Evolutionary conservation across 2,113 vertebrate species (phyloP).

Genomic region (Chloebia gouldiae): DNA sequence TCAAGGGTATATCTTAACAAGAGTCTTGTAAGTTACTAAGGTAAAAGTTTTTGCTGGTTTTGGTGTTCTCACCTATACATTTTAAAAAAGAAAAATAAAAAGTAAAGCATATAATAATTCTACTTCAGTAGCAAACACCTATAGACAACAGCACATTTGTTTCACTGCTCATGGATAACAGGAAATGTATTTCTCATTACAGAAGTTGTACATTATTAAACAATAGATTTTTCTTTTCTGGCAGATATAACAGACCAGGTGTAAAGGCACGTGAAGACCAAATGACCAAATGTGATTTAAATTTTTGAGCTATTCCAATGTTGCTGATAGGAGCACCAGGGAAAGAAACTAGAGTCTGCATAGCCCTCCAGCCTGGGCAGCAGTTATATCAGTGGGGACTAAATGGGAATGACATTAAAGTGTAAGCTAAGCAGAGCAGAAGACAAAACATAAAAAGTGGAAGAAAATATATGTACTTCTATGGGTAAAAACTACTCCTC

Average conservation of each 20-base stretch:
- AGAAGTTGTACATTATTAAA: not conserved
- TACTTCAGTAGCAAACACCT: not conserved
- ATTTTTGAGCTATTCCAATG: not conserved
- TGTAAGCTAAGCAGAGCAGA: not conserved
- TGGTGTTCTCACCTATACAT: conserved; percentile 12
- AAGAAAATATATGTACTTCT: not conserved
- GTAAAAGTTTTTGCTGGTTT: conserved; percentile 56
- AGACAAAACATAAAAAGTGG: not conserved
- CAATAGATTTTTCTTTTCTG: not conserved
- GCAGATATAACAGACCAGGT: not conserved
- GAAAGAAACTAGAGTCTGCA: not conserved
- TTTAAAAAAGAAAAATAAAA: not conserved
- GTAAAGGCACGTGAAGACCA: not conserved
- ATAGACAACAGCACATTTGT: not conserved
- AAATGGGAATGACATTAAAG: not conserved
- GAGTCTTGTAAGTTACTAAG: conserved; percentile 16
- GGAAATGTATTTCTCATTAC: not conserved
- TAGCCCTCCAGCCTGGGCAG: not conserved
- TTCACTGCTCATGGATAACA: not conserved
- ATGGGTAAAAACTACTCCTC: not conserved
- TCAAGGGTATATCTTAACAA: conserved; percentile 1
- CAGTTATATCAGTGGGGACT: not conserved
- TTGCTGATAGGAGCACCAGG: not conserved
- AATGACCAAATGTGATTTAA: not conserved
- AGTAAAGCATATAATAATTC: not conserved